Base-by-base conservation (phyloP, 2,888 invertebrate genomes). In the Trichogramma evanescens region DNA sequence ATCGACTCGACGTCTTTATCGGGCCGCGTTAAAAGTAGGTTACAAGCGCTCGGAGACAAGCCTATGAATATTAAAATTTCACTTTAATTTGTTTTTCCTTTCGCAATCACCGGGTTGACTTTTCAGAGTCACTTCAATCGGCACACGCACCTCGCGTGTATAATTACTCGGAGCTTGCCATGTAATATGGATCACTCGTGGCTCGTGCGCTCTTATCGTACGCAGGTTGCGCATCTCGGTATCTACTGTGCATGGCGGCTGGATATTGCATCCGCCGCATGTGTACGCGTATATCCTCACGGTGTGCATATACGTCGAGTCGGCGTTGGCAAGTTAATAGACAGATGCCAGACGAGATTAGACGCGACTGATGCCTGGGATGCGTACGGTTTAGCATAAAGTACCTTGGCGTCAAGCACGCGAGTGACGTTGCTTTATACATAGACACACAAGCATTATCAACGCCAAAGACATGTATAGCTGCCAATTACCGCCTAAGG, bases 301-400 rank as follows among this genome's bases (percentile, higher is more conserved):
- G 26, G 26, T 26, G 26, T 26, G 26, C 3, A 26, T 26, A 26
- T 2, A 13, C 13, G 13, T 26, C 26, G 26, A 26, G 26, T 26
- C 54, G 10, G 39, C 8, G 4, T 26, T 9, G 39, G 43, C 42
- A 38, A 53, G 49, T 49, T 54, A 54, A 56, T 45, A 50, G 61
- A 61, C 56, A 61, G 61, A 61, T 61, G 61, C 61, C 61, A 45
- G 9, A 26, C 46, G 45, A 61, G 61, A 61, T 61, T 61, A 61
- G 57, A 44, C 42, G 38, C 50, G 61, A 54, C 57, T 44, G 53
- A 45, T 50, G 10, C 26, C 26, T 26, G 48, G 7, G 53, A 26
- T 4, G 54, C 50, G 38, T 41, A 42, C 8, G 39, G n/a, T 8
- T 13, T 38, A 7, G 39, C 40, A 41, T 54, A 40, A 26, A 26